Evolutionary conservation across 2,888 invertebrate genomes (phyloP).

Genomic region (Poecilobothrus nobilitatus): DNA sequence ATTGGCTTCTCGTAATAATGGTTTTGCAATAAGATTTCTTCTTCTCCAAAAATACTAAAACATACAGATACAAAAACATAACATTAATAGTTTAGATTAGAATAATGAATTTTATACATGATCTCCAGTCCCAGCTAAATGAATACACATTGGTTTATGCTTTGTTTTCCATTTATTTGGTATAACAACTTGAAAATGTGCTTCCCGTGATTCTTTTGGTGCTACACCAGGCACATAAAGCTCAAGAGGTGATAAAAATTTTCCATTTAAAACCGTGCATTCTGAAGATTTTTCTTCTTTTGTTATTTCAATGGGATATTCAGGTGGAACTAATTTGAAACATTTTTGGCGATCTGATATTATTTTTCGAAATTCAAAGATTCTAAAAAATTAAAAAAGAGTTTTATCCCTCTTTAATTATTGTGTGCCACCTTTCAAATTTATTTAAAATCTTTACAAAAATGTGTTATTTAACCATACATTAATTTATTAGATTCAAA

Average conservation of each 20-base stretch:
- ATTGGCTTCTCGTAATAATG: conserved; percentile 77
- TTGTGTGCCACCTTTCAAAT: too few species aligned
- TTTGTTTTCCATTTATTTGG: conserved; percentile 69
- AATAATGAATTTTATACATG: conserved; percentile 60
- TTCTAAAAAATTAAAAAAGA: conserved; percentile 52
- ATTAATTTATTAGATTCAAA: too few species aligned
- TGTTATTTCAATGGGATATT: conserved; percentile 79
- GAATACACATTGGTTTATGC: conserved; percentile 79
- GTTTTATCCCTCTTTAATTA: neutral
- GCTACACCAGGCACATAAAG: conserved; percentile 76
- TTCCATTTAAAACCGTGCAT: conserved; percentile 72
- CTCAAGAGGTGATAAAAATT: conserved; percentile 78
- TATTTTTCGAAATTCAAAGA: conserved; percentile 83
- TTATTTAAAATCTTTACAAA: too few species aligned
- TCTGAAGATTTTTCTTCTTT: conserved; percentile 71
- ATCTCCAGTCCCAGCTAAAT: conserved; percentile 96
- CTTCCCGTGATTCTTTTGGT: conserved; percentile 71
- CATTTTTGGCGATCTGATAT: conserved; percentile 77
- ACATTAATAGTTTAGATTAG: conserved; percentile 8
- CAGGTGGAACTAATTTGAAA: conserved; percentile 65
- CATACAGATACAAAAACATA: too few species aligned
- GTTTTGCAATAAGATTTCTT: conserved; percentile 81
- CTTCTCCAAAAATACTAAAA: conserved; percentile 87
- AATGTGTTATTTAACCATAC: too few species aligned
- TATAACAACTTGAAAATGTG: conserved; percentile 75